Evolutionary conservation across 1,140 invertebrate species (phyloP), one percentile per base, ranked within the genome.

Genomic region (Trichomalopsis sarcophagae): DNA sequence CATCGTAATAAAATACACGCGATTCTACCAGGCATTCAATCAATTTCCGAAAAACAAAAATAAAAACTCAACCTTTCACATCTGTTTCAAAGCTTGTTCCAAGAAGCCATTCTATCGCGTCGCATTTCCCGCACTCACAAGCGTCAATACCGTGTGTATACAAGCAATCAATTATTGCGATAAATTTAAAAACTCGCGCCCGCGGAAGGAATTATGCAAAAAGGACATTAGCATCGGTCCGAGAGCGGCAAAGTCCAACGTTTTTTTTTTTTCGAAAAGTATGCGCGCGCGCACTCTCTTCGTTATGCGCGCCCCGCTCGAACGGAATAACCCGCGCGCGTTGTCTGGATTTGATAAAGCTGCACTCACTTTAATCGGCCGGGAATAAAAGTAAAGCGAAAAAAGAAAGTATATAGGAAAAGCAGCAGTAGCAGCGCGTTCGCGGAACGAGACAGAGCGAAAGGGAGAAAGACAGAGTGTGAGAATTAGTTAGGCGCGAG

Each of bases 361-460:
- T 86, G 85, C 88, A 90, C 90, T 92, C 90, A 90, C 89, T 91
- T 91, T 91, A 92, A 92, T 91, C 89, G 89, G 87, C 87, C 87
- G 87, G 88, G 86, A 90, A 91, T 91, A 92, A 90, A 88, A 77
- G 62, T 69, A 75, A 80, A 84, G 66, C 33, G 36, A 87, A 87
- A 88, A 88, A 88, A 88, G 83, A 86, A 76, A 86, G 79, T 86
- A 88, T 85, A 89, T 9, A 30, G 50, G 81, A 68, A 77, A 77
- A 77, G 21, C 17, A n/a, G 30, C 13, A 62, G 69, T 2, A 23
- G 68, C 68, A n/a, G 55, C 17, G 50, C 50, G 55, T 62, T 62
- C 55, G 21, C 55, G 55, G 55, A 62, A 62, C 68, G 68, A 71
- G 68, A 30, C 23, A 78, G n/a, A 47, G 27, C 11, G 62, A 87